Percentiles rank a stretch among this genome's conserved stretches.
Evolutionary conservation across 2,797 vertebrate species (phyloP).

Genomic region (Aulostomus chinensis): DNA sequence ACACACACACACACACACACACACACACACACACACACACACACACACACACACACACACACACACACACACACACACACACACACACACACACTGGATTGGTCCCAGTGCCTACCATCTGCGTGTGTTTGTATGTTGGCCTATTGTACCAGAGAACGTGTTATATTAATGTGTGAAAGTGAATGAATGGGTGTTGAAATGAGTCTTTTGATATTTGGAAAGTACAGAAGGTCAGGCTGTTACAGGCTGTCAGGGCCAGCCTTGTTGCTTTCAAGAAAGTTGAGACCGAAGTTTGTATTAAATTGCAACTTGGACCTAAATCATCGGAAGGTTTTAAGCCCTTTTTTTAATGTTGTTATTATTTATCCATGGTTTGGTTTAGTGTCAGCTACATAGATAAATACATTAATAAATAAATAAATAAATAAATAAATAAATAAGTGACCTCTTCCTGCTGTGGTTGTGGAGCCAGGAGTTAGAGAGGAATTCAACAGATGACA

Average conservation of each 20-base stretch:
- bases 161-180: conserved; percentile 80
- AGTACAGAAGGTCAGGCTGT: conserved; percentile 80
- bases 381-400: no score
- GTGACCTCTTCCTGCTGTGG: no score
- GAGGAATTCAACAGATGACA: no score
- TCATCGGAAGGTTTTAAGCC: conserved; percentile 38
- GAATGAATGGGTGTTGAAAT: conserved; percentile 81
- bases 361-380: no score
- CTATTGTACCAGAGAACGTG: conserved; percentile 81
- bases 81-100: conserved; percentile 61
- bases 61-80: no score
- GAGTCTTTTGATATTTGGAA: conserved; percentile 82
- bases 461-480: no score
- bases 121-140: conserved; percentile 81
- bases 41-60: no score
- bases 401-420: no score
- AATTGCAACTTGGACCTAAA: conserved; percentile 55
- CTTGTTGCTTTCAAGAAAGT: conserved; percentile 75
- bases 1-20: conserved; percentile 11
- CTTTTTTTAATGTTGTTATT: no score
- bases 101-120: conserved; percentile 77
- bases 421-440: no score
- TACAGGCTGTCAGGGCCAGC: conserved; percentile 74
- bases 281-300: conserved; percentile 64
- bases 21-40: conserved; percentile 27